These are phyloP conservation scores for Pseudanteris insignis DNA, from an alignment of 2,888 invertebrate genomes.

Conservation along the genomic window DNA sequence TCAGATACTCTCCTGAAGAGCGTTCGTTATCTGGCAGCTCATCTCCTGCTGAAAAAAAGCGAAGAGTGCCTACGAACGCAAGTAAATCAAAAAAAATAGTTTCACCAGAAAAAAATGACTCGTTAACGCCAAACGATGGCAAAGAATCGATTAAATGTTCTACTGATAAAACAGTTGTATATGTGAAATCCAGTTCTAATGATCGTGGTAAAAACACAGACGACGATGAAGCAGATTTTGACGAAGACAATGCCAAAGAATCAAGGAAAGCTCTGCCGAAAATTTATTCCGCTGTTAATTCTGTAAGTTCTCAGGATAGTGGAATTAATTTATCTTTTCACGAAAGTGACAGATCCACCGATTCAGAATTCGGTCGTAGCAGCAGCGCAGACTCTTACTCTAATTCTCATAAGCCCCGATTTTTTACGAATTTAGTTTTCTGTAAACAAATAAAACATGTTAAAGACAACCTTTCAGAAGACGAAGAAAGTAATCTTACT, in stretches of 20 bases:
- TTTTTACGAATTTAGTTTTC: slow-evolving; percentile 37
- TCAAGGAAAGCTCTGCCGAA: slow-evolving; percentile 69
- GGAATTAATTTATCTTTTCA: slow-evolving; percentile 80
- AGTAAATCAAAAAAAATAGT: slow-evolving; percentile 45
- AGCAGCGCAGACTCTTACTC: slow-evolving; percentile 62
- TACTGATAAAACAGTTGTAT: slow-evolving; percentile 66
- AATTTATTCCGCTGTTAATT: slow-evolving; percentile 74
- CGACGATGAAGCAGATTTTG: slow-evolving; percentile 70
- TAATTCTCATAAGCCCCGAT: slow-evolving; percentile 51
- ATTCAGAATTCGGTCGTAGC: slow-evolving; percentile 55
- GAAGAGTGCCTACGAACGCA: slow-evolving; percentile 39
- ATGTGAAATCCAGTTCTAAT: slow-evolving; percentile 56
- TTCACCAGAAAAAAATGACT: slow-evolving; percentile 53
- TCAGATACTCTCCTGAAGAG: slow-evolving; percentile 59
- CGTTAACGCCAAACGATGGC: slow-evolving; percentile 61
- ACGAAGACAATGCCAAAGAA: slow-evolving; percentile 64
- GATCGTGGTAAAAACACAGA: slow-evolving; percentile 54
- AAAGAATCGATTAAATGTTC: slow-evolving; percentile 66
- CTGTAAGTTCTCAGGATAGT: slow-evolving; percentile 80
- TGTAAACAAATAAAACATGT: slow-evolving; percentile 48
- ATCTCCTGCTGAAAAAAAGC: slow-evolving; percentile 59
- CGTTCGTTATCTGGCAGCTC: slow-evolving; percentile 59
- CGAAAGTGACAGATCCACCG: slow-evolving; percentile 72
- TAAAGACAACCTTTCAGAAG: slow-evolving; percentile 60
- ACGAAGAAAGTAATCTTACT: slow-evolving; percentile 52